Conservation (phyloP, 2,797 vertebrate species). For the Eulemur albifrons region DNA sequence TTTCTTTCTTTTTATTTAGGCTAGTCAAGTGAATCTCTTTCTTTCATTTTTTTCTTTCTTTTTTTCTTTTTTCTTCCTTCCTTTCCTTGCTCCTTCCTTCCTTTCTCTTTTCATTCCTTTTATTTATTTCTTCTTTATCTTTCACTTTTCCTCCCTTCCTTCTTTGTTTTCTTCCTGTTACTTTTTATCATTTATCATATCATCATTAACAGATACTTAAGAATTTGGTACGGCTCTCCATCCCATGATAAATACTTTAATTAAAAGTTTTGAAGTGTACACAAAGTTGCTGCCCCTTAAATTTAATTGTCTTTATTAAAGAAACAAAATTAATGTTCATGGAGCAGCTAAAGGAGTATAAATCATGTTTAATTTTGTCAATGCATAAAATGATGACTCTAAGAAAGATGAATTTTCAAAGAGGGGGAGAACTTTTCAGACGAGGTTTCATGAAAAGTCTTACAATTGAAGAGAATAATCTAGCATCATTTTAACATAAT, state of each 20-base stretch:
- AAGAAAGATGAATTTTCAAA: neutral
- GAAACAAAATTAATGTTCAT: conserved; percentile 21
- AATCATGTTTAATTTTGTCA: neutral
- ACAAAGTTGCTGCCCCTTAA: neutral
- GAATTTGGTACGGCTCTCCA: neutral
- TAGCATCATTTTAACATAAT: neutral
- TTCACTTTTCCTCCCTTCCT: neutral
- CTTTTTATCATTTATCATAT: neutral
- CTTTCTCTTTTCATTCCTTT: neutral
- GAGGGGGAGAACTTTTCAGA: neutral
- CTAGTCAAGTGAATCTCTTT: neutral
- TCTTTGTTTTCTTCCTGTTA: neutral
- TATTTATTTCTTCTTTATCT: neutral
- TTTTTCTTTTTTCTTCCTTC: too few relatives aligned
- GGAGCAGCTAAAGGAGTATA: neutral
- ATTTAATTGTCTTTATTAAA: neutral
- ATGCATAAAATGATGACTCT: neutral
- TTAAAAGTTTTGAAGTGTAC: neutral
- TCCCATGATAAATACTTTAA: neutral
- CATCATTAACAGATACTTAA: neutral
- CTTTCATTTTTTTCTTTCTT: neutral
- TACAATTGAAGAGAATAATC: neutral
- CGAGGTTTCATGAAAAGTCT: neutral
- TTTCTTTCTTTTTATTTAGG: neutral
- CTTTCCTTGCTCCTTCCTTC: too few relatives aligned